Evolutionary conservation across 1,140 invertebrate species (phyloP).

Genomic region (Calephelis nemesis): DNA sequence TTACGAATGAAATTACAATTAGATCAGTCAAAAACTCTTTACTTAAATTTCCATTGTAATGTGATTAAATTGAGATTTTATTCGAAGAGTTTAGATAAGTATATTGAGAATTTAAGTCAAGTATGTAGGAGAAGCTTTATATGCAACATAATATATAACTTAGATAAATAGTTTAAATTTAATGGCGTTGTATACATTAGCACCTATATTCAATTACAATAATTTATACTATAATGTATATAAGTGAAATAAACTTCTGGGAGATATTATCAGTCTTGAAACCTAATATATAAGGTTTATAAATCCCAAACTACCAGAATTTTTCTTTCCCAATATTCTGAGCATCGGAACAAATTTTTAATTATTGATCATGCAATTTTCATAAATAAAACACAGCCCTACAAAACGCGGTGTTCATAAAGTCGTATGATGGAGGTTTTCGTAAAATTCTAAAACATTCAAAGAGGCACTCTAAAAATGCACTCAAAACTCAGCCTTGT

Average conservation of each 20-base stretch:
- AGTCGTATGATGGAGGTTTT: neutral
- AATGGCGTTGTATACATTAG: slow-evolving; percentile 12
- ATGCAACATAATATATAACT: slow-evolving; percentile 4
- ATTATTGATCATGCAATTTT: neutral
- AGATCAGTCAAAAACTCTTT: neutral
- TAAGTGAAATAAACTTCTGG: neutral
- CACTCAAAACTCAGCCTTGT: neutral
- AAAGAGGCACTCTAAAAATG: neutral
- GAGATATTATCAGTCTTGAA: no score
- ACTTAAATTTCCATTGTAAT: neutral
- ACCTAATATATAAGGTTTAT: no score
- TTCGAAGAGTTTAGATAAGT: neutral
- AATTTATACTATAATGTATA: slow-evolving; percentile 12
- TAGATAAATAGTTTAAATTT: neutral
- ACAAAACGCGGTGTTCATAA: slow-evolving; percentile 6
- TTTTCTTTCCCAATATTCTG: neutral
- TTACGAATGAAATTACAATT: slow-evolving; percentile 1
- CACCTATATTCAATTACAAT: slow-evolving; percentile 9
- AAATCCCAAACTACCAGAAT: no score
- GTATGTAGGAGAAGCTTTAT: neutral
- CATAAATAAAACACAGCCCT: neutral
- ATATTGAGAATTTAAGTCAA: neutral
- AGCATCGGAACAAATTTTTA: no score
- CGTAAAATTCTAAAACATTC: neutral
- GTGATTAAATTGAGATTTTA: neutral